Conservation (phyloP, 2,797 vertebrate genomes). For the Sebastes trivittatus region DNA sequence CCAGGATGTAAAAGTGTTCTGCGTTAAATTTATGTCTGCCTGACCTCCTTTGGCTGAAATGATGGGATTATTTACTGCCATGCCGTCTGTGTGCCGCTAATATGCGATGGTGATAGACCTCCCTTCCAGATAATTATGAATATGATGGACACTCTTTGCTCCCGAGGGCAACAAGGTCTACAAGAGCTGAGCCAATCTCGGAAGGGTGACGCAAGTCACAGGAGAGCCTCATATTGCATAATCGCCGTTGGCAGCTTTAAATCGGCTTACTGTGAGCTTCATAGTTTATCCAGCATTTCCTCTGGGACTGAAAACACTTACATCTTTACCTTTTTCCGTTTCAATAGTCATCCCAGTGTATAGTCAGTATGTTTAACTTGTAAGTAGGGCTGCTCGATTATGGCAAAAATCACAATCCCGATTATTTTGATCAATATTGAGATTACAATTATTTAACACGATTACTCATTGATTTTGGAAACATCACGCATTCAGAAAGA, state of each 20-base stretch:
- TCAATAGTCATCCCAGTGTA: neutral
- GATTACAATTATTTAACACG: no score
- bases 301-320: conserved; percentile 20
- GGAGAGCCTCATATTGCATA: conserved; percentile 57
- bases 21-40: conserved; percentile 66
- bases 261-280: conserved; percentile 56
- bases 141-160: conserved; percentile 65
- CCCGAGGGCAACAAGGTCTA: conserved; percentile 58
- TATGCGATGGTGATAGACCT: conserved; percentile 61
- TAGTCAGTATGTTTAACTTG: neutral
- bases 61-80: conserved; percentile 74
- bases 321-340: conserved; percentile 9
- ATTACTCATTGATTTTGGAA: no score
- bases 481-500: no score
- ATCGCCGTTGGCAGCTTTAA: conserved; percentile 67
- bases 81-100: conserved; percentile 57
- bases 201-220: conserved; percentile 61
- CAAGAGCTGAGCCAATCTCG: conserved; percentile 61
- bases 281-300: conserved; percentile 17
- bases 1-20: conserved; percentile 61
- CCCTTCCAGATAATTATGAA: conserved; percentile 67
- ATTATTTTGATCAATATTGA: no score
- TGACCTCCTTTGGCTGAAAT: conserved; percentile 66
- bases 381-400: no score
- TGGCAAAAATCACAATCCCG: no score